Conservation (phyloP, 2,113 vertebrate species). For the Pterocles orientalis region DNA sequence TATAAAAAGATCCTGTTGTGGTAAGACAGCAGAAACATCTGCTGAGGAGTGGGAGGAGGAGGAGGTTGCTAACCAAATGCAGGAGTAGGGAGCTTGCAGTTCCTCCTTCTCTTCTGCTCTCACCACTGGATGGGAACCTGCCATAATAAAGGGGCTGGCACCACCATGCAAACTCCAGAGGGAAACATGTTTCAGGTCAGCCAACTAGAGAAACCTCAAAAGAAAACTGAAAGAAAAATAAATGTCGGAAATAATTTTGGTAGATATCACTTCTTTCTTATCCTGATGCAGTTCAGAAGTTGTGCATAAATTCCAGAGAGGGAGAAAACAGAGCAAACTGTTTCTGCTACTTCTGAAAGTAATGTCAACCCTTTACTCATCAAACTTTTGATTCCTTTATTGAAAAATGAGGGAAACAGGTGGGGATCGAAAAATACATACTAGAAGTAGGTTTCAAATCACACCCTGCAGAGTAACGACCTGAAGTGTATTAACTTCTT, state of each 20-base stretch:
- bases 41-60: constrained; percentile 16
- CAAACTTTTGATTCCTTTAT: neutral
- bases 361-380: neutral
- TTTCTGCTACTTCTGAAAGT: neutral
- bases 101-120: neutral
- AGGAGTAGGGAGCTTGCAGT: constrained; percentile 27
- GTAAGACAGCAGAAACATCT: constrained; percentile 58
- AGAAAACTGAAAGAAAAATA: constrained; percentile 13
- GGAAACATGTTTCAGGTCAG: constrained; percentile 7
- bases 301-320: neutral
- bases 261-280: neutral
- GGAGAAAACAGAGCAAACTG: neutral
- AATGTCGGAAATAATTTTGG: neutral
- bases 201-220: constrained; percentile 21
- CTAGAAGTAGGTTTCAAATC: neutral
- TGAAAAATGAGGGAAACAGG: neutral
- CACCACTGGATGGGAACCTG: neutral
- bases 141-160: constrained; percentile 27
- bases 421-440: neutral
- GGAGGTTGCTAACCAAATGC: neutral
- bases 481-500: neutral
- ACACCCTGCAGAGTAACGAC: neutral
- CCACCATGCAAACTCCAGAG: neutral
- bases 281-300: neutral
- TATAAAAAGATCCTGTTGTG: constrained; percentile 32